Base-by-base conservation (phyloP, 2,888 invertebrate genomes). In the Shargacucullia verbasci region DNA sequence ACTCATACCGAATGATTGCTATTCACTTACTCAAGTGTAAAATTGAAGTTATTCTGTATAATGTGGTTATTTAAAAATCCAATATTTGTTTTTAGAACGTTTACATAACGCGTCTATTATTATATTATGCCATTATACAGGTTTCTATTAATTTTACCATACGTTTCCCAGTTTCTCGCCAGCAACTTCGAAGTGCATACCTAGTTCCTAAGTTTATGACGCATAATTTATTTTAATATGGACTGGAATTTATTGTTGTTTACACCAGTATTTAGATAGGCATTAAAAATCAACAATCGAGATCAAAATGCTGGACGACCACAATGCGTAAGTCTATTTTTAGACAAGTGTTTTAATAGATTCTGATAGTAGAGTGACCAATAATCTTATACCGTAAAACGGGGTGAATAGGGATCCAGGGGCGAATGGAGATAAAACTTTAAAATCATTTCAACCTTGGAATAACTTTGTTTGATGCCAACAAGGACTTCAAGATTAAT, bases 261-360 rank as follows among this genome's bases (percentile, higher is more conserved):
- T 64, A 60, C 75, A 73, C 79, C 64, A 64, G 62, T 74, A 69
- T 75, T 76, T 71, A 72, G 73, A 70, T 73, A 29, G 56, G 12
- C 40, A 76, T 70, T 76, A 76, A 79, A 80, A 78, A 78, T 75
- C 76, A 57, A 78, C 61, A 34, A 76, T 59, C 41, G 15, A 66
- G 71, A 70, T 69, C 73, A 75, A 80, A 75, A 73, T 68, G 44
- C 72, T 73, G 68, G 67, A 74, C 66, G 64, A 59, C 70, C 73
- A 80, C 81, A 80, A 81, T 79, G 73, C 72, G 70, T 54, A 65
- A 58, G 53, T 78, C 80, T 85, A 85, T 84, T 84, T 86, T 78
- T 77, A 84, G 78, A 78, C 64, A 74, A 76, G 78, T 78, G 78
- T 80, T 76, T 81, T 81, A 82, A 82, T 80, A 78, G 78, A 81